Evolutionary conservation across 2,888 invertebrate genomes (phyloP), one percentile per base, ranked within the genome.

Genomic region (Drosophila glabriapex): DNA sequence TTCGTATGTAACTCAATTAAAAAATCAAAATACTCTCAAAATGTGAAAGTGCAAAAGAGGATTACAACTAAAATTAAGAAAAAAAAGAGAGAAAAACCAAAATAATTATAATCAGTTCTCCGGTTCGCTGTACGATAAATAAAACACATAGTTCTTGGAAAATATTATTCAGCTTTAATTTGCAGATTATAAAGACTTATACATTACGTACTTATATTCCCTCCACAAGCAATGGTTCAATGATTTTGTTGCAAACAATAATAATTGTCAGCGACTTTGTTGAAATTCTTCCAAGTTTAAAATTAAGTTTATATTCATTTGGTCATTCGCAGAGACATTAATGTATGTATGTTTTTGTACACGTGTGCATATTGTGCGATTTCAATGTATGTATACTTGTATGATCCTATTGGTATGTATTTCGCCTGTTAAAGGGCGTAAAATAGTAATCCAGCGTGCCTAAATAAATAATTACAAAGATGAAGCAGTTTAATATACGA

Each of bases 391-490:
- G 31, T 9, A 68, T 61, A 31, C 16, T 65, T 63, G 60, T 37
- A 37, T 66, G 63, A 49, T 67, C 55, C 64, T 80, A 76, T 56
- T 14, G n/a, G 25, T 55, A 19, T 55, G 55, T 19, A 50, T 31
- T 61, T 73, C 65, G 68, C 16, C 35, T 22, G 68, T 29, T 10
- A 60, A 73, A 29, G 52, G 60, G 29, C 67, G 77, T 68, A 71
- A 73, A 78, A 73, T 71, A 81, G 53, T 58, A 53, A 59, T 82
- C 81, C 77, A 73, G 69, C n/a, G 71, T 74, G 62, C 70, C 78
- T 76, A 79, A 41, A 76, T 83, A 78, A 80, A 77, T 73, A 72
- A 80, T 74, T 74, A 74, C 68, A 80, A 73, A 76, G 68, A 69
- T 78, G 59, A 77, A 66, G 52, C 55, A 54, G 58, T 76, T 74